These are phyloP conservation scores for Rhynchophorus ferrugineus DNA, from an alignment of 1,140 invertebrate genomes.

Conservation along the genomic window DNA sequence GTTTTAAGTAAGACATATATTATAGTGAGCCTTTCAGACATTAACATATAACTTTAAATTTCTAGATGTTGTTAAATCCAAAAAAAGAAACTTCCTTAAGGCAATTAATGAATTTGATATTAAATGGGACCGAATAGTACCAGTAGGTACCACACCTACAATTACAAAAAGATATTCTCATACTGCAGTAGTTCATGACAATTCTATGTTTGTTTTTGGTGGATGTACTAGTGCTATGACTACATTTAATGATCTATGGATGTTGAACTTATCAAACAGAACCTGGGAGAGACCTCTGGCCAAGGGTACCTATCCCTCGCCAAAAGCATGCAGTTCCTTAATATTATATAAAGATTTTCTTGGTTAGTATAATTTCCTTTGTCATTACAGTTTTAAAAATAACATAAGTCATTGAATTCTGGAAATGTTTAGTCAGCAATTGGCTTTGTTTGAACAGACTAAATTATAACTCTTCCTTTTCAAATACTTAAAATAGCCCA, in stretches of 20 bases:
- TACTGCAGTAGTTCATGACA: conserved; percentile 73
- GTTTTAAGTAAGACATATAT: conserved; percentile 63
- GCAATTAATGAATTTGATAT: conserved; percentile 61
- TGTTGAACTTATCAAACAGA: conserved; percentile 77
- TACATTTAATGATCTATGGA: conserved; percentile 96
- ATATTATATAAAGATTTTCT: conserved; percentile 71
- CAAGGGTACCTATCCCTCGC: conserved; percentile 86
- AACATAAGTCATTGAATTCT: too few relatives aligned
- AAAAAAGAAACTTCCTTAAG: conserved; percentile 57
- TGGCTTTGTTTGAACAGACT: not conserved
- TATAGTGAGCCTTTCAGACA: not conserved
- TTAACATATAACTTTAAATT: conserved; percentile 27
- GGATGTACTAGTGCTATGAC: conserved; percentile 91
- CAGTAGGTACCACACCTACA: conserved; percentile 50
- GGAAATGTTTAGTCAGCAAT: too few relatives aligned
- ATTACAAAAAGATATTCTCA: conserved; percentile 90
- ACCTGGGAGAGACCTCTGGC: conserved; percentile 75
- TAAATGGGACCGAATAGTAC: conserved; percentile 54
- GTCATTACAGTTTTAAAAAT: too few relatives aligned
- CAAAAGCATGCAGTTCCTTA: conserved; percentile 91
- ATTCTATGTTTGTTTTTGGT: conserved; percentile 92
- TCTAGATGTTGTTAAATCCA: conserved; percentile 66
- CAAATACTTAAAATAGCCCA: not conserved
- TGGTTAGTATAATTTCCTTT: conserved; percentile 27
- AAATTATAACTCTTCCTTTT: not conserved